phyloP scores from a whole-genome alignment of 1,140 invertebrate genomes.

The Himalopsyche phryganea region DNA sequence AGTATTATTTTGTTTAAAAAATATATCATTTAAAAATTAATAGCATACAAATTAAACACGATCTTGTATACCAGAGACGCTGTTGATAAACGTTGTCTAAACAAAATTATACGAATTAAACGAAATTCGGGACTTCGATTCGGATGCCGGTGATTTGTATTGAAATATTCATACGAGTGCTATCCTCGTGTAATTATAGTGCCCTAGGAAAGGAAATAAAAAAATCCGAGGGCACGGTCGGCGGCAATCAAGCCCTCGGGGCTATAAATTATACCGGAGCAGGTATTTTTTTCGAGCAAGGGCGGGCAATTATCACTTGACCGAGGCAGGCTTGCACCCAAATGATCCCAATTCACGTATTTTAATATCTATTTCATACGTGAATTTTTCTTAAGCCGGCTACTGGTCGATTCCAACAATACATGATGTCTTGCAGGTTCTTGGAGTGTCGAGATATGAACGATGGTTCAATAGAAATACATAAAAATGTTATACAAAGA shows the following conservation, averaged over 20 bases:
- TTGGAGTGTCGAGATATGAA: too few species aligned
- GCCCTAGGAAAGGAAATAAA: constrained; percentile 6
- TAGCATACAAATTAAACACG: too few species aligned
- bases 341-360: not conserved
- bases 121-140: constrained; percentile 3
- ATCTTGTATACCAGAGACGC: too few species aligned
- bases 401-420: too few species aligned
- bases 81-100: constrained; percentile 5
- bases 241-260: constrained; percentile 6
- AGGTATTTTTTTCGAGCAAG: constrained; percentile 9
- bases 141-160: constrained; percentile 6
- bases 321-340: not conserved
- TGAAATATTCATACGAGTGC: constrained; percentile 15
- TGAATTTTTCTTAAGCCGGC: too few species aligned
- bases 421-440: too few species aligned
- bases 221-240: not conserved
- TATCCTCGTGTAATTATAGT: constrained; percentile 3
- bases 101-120: constrained; percentile 21
- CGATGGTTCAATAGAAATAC: too few species aligned
- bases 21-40: too few species aligned
- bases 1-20: too few species aligned
- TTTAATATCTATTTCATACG: too few species aligned
- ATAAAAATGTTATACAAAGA: too few species aligned
- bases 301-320: constrained; percentile 23
- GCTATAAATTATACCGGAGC: constrained; percentile 17